These are phyloP conservation scores for Apeira syringaria DNA, from an alignment of 2,888 invertebrate species.

Conservation along the genomic window DNA sequence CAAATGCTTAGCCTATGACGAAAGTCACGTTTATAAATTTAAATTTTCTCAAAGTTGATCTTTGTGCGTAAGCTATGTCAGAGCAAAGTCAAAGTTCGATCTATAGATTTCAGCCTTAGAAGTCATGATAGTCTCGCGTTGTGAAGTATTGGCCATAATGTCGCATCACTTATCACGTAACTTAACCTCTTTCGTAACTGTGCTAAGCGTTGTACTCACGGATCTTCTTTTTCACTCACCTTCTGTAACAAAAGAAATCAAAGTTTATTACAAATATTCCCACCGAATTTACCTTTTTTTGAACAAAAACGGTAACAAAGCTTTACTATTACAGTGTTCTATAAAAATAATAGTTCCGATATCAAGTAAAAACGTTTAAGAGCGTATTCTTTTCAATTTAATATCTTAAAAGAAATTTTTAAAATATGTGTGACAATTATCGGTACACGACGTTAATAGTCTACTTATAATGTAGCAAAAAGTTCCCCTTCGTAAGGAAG, in stretches of 20 bases:
- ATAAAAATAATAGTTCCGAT: conserved; percentile 49
- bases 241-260: conserved; percentile 73
- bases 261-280: conserved; percentile 52
- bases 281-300: conserved; percentile 38
- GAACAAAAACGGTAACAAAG: conserved; percentile 13
- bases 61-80: no score
- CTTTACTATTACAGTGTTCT: conserved; percentile 9
- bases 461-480: conserved; percentile 75
- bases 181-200: no score
- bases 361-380: conserved; percentile 28
- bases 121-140: no score
- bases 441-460: conserved; percentile 81
- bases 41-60: no score
- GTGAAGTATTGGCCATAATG: no score
- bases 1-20: no score
- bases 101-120: no score
- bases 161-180: no score
- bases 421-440: conserved; percentile 84
- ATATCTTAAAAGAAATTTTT: conserved; percentile 57
- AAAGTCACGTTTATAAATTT: no score
- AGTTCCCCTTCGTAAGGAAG: conserved; percentile 67
- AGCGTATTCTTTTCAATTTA: conserved; percentile 27
- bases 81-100: no score
- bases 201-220: conserved; percentile 2
- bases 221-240: conserved; percentile 57